phyloP scores from a whole-genome alignment of 2,113 vertebrate genomes.

The Sapajus apella region DNA sequence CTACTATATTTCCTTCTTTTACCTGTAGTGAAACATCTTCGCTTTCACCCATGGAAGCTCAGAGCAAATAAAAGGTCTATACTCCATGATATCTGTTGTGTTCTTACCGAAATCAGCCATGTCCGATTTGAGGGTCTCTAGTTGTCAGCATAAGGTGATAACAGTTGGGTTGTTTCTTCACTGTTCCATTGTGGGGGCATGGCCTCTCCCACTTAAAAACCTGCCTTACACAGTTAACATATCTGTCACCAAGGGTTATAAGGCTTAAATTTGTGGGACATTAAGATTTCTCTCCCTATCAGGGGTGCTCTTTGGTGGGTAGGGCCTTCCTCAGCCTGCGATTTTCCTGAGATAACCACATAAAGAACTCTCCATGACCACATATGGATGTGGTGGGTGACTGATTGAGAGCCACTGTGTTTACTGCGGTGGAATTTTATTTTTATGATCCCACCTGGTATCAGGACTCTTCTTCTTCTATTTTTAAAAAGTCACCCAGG shows the following conservation, averaged over 20 bases:
- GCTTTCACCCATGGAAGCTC: neutral
- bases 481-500: conserved; percentile 76
- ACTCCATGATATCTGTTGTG: neutral
- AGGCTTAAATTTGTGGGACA: neutral
- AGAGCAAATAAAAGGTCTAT: neutral
- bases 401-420: conserved; percentile 52
- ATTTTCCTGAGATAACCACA: conserved; percentile 31
- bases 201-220: neutral
- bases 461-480: conserved; percentile 57
- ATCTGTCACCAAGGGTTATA: neutral
- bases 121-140: neutral
- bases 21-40: neutral
- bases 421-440: conserved; percentile 57
- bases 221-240: neutral
- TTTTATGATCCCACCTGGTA: conserved; percentile 63
- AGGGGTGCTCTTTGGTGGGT: neutral
- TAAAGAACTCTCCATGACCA: conserved; percentile 23
- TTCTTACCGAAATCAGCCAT: neutral
- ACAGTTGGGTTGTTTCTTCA: neutral
- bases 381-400: neutral
- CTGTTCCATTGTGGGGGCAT: too few relatives aligned
- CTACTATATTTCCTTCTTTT: neutral
- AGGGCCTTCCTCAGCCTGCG: neutral
- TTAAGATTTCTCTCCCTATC: neutral
- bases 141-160: neutral